A percentile compares a stretch with the other conserved stretches of the same genome.
Evolutionary conservation across 2,797 vertebrate species (phyloP).

Genomic region (Gorsachius magnificus): DNA sequence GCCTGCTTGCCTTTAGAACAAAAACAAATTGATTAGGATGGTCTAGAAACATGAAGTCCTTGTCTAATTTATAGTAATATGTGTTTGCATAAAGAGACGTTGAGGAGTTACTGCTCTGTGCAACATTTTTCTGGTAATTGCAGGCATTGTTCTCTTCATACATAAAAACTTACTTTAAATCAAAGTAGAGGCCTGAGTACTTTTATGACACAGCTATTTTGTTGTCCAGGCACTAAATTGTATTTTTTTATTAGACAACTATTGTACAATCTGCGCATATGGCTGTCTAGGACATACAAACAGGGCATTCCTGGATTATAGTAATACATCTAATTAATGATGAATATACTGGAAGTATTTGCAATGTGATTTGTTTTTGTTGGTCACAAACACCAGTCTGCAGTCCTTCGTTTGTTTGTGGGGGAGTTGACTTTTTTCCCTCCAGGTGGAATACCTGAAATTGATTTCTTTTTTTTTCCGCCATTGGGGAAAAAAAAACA

Average conservation of each 20-base stretch:
- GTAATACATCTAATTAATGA: not conserved
- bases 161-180: not conserved
- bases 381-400: not conserved
- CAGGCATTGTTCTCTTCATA: not conserved
- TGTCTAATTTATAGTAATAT: not conserved
- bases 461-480: not conserved
- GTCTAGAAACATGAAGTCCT: not conserved
- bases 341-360: not conserved
- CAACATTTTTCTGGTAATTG: not conserved
- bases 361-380: not conserved
- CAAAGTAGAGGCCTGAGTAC: not conserved
- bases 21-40: not conserved
- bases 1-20: not conserved
- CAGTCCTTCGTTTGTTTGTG: not conserved
- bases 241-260: not conserved
- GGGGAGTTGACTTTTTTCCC: not conserved
- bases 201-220: not conserved
- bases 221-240: not conserved
- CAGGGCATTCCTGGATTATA: not conserved
- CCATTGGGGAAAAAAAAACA: fast-evolving
- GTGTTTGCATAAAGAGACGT: not conserved
- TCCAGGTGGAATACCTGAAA: not conserved
- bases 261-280: not conserved
- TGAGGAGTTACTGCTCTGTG: not conserved
- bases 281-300: not conserved